These are phyloP conservation scores for Epizoanthus rinbou DNA, from an alignment of 92 coral and sea anemone genomes.

Conservation along the genomic window DNA sequence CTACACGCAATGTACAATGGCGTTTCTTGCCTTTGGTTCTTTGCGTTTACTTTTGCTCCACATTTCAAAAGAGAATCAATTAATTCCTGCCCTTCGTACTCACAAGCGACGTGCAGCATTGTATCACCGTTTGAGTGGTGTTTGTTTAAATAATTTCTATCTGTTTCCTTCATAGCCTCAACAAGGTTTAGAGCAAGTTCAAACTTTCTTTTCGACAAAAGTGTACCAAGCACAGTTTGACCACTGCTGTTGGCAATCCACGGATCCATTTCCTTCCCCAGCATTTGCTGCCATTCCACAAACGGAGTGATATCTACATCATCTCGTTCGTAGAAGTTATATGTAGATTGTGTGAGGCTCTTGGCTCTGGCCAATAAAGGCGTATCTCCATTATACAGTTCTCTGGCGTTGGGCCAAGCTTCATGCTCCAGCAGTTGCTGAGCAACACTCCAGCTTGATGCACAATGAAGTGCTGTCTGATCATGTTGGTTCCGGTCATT, in stretches of 20 bases:
- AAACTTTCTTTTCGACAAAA: conserved; percentile 13
- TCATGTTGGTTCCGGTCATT: not conserved
- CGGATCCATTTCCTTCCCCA: not conserved
- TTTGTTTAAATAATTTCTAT: not conserved
- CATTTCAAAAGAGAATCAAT: conserved; percentile 4
- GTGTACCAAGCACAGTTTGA: conserved; percentile 10
- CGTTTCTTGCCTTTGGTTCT: conserved; percentile 4
- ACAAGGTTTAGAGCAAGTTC: conserved; percentile 19
- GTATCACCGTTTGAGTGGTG: conserved; percentile 9
- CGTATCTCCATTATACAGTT: conserved; percentile 29
- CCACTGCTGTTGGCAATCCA: conserved; percentile 15
- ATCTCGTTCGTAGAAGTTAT: not conserved
- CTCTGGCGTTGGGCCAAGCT: conserved; percentile 16
- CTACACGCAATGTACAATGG: conserved; percentile 15
- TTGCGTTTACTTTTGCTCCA: conserved; percentile 3
- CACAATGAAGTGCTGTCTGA: conserved; percentile 17
- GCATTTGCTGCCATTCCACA: conserved; percentile 1
- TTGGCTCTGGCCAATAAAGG: conserved; percentile 22
- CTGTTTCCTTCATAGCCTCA: conserved; percentile 7
- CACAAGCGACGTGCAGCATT: conserved; percentile 9
- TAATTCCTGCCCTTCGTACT: conserved; percentile 13
- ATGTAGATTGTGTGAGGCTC: not conserved
- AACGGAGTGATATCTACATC: not conserved
- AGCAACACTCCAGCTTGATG: conserved; percentile 5
- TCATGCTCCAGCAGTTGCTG: conserved; percentile 3